These are phyloP conservation scores for Ormia ochracea DNA, from an alignment of 2,888 invertebrate genomes.

Conservation along the genomic window DNA sequence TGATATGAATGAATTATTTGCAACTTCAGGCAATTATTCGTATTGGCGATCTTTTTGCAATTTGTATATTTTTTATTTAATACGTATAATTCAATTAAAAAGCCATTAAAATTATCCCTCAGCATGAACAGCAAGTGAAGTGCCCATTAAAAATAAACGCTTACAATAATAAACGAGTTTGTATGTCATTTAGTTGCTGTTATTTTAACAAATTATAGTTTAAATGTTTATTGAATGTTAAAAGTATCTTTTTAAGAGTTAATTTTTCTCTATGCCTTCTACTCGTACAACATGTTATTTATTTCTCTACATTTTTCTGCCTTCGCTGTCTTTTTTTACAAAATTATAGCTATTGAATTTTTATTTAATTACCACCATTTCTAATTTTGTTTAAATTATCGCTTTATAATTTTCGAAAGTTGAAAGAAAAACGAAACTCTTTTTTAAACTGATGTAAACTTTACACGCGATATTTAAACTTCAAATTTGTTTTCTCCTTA, in stretches of 20 bases:
- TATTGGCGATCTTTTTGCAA: conserved; percentile 26
- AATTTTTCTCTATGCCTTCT: conserved; percentile 14
- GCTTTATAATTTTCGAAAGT: conserved; percentile 16
- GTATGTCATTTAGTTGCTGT: conserved; percentile 2
- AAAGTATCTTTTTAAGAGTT: conserved; percentile 37
- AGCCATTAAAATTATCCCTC: conserved; percentile 52
- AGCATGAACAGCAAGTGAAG: not conserved
- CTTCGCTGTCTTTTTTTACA: not conserved
- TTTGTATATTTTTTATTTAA: conserved; percentile 43
- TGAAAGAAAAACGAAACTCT: conserved; percentile 18
- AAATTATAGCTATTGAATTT: conserved; percentile 56
- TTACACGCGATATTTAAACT: conserved; percentile 53
- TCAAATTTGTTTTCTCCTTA: not conserved
- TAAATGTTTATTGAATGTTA: conserved; percentile 42
- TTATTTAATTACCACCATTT: conserved; percentile 62
- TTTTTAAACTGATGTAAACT: conserved; percentile 25
- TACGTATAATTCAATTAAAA: conserved; percentile 58
- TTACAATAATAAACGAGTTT: conserved; percentile 15
- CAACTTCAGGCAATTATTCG: conserved; percentile 19
- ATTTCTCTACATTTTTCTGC: not conserved
- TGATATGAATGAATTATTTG: not conserved
- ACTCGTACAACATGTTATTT: not conserved
- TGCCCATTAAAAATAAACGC: not conserved
- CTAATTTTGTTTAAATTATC: conserved; percentile 57
- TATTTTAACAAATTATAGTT: conserved; percentile 33